Conservation (phyloP, 2,113 vertebrate genomes). For the Vireo altiloquus region DNA sequence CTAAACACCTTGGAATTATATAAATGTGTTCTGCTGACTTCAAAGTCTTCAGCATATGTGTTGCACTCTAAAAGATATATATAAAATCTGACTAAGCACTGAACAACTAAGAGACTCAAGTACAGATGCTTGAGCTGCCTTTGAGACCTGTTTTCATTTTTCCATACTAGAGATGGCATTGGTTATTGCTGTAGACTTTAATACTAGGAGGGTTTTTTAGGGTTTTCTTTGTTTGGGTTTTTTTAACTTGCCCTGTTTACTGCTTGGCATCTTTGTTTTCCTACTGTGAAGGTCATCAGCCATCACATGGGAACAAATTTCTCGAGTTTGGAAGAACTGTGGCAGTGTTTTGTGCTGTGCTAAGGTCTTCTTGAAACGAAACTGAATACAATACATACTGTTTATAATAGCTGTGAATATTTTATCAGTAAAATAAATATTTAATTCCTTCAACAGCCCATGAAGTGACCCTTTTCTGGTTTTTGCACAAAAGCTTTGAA, state of each 20-base stretch:
- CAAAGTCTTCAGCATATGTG: not conserved
- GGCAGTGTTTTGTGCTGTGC: not conserved
- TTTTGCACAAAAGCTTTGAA: not conserved
- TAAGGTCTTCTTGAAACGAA: not conserved
- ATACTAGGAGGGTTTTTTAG: not conserved
- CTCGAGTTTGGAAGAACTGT: not conserved
- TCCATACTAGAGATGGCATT: accelerated
- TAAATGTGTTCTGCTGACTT: not conserved
- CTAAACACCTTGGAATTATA: not conserved
- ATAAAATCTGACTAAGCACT: not conserved
- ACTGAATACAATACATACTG: not conserved
- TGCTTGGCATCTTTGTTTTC: not conserved
- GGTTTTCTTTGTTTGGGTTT: not conserved
- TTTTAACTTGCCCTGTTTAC: not conserved
- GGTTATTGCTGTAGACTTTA: not conserved
- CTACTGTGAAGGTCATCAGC: not conserved
- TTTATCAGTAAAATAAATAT: not conserved
- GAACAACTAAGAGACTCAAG: not conserved
- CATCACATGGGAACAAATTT: not conserved
- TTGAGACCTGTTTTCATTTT: not conserved
- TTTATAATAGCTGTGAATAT: not conserved
- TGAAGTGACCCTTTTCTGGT: not conserved
- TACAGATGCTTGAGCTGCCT: not conserved
- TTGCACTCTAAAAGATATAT: not conserved
- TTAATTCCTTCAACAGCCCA: not conserved